Percentiles rank a stretch among this genome's conserved stretches.
Evolutionary conservation across 1,140 invertebrate species (phyloP).

Genomic region (Diploscapter pachys): DNA sequence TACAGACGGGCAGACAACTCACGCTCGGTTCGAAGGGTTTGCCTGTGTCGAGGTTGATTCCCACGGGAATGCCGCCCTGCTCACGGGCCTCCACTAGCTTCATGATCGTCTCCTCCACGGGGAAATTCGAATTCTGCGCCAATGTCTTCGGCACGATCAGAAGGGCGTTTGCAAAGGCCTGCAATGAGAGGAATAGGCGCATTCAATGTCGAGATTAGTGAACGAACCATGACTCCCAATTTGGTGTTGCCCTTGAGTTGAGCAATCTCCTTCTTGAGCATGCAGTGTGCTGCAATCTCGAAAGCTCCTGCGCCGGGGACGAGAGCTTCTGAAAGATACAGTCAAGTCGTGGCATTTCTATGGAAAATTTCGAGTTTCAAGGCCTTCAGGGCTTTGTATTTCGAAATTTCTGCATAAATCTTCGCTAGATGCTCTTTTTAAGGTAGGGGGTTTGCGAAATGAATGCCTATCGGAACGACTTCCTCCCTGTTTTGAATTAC

Average conservation of each 20-base stretch:
- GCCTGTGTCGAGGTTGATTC: constrained; percentile 52
- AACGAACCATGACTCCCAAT: constrained; percentile 62
- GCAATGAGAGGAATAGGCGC: constrained; percentile 64
- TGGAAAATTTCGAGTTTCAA: no score
- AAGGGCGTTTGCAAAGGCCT: constrained; percentile 91
- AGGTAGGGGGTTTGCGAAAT: no score
- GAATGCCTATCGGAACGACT: no score
- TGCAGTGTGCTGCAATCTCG: constrained; percentile 82
- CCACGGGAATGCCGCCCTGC: constrained; percentile 53
- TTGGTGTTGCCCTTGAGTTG: constrained; percentile 83
- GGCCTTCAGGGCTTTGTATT: no score
- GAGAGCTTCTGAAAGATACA: constrained; percentile 63
- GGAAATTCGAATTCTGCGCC: constrained; percentile 87
- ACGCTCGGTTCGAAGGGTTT: constrained; percentile 43
- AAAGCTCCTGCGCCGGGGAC: constrained; percentile 94
- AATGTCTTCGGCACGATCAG: constrained; percentile 91
- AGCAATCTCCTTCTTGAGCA: constrained; percentile 78
- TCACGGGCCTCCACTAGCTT: constrained; percentile 82
- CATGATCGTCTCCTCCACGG: constrained; percentile 89
- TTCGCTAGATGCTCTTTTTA: no score
- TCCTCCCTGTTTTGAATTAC: no score
- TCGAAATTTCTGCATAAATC: no score
- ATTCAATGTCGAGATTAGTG: not conserved
- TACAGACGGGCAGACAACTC: not conserved
- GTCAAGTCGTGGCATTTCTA: no score